phyloP scores from a whole-genome alignment of 2,113 vertebrate species.

The Etheostoma spectabile region DNA sequence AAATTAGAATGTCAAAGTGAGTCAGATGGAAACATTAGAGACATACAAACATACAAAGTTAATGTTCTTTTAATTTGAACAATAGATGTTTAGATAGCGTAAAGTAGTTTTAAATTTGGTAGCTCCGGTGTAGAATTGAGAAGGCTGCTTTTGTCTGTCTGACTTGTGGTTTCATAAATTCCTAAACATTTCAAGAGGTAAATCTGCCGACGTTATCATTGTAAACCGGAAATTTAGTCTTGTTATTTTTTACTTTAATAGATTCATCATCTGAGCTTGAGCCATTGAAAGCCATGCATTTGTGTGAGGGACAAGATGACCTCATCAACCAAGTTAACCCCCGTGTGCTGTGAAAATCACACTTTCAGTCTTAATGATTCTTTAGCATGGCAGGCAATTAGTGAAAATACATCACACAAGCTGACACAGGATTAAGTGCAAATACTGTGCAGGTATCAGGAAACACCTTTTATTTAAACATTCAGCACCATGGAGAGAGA shows the following conservation, averaged over 20 bases:
- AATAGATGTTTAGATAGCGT: no score
- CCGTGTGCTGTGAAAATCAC: neutral
- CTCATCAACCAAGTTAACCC: neutral
- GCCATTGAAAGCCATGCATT: neutral
- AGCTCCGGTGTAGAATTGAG: neutral
- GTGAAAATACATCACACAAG: neutral
- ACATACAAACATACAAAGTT: no score
- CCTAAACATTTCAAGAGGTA: neutral
- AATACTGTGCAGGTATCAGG: no score
- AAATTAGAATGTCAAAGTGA: no score
- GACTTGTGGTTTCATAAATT: neutral
- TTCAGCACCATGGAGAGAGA: slow-evolving; percentile 18
- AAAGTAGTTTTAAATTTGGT: no score
- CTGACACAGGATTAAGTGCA: neutral
- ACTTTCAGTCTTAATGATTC: neutral
- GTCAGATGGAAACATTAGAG: no score
- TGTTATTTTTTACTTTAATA: neutral
- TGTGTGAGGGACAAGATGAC: neutral
- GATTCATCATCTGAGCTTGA: neutral
- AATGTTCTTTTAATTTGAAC: no score
- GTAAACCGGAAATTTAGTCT: neutral
- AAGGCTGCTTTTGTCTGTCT: neutral
- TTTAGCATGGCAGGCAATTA: neutral
- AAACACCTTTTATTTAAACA: neutral
- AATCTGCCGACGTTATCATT: neutral